Percentiles rank a stretch among this genome's conserved stretches.
phyloP scores from a whole-genome alignment of 2,113 vertebrate genomes.

The Hirundichthys speculiger region DNA sequence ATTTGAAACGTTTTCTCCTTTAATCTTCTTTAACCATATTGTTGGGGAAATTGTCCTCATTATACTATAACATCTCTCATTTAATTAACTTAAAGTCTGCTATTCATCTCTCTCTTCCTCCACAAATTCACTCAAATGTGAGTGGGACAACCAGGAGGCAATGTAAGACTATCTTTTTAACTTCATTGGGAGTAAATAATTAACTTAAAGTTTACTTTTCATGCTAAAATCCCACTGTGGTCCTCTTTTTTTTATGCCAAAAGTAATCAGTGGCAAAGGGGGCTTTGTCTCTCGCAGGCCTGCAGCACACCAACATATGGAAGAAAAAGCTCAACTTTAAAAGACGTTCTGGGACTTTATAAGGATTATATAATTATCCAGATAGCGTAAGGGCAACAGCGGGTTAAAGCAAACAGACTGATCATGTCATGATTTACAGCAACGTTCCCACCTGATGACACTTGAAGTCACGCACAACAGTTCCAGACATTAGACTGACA shows the following conservation, averaged over 20 bases:
- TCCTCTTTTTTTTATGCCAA: background rate
- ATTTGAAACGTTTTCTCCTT: no score
- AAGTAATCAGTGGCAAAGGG: background rate
- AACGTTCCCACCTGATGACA: constrained; percentile 8
- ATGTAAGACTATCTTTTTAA: no score
- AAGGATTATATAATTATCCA: background rate
- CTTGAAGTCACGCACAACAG: constrained; percentile 27
- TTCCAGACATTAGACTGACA: constrained; percentile 53
- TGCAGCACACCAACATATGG: background rate
- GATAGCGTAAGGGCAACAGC: background rate
- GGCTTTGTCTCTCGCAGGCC: background rate
- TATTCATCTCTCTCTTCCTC: no score
- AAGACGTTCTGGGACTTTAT: background rate
- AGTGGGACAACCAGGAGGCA: no score
- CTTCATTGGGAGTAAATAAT: constrained; percentile 35
- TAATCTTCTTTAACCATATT: no score
- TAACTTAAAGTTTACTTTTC: constrained; percentile 53
- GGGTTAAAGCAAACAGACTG: background rate
- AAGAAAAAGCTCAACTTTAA: background rate
- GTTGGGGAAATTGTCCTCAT: no score
- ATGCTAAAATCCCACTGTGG: background rate
- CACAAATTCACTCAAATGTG: no score
- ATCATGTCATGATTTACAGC: constrained; percentile 15
- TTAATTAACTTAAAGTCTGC: no score
- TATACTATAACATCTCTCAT: no score